Evolutionary conservation across 2,797 vertebrate species (phyloP).

Genomic region (Coranthus polyacanthus): DNA sequence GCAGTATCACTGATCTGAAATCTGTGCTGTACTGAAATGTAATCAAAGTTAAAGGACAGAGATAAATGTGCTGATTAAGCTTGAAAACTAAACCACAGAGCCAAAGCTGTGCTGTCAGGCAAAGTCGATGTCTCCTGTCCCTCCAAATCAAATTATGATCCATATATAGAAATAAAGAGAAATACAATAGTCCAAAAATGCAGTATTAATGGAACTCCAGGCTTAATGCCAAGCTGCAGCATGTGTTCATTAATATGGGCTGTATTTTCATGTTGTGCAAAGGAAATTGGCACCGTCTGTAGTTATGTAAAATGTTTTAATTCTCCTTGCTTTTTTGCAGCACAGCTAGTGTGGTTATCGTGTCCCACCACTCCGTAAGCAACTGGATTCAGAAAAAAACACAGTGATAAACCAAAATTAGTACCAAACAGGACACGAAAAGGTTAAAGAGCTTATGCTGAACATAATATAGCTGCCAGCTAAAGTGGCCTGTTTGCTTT

Average conservation of each 20-base stretch:
- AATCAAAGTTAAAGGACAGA: slow-evolving; percentile 10
- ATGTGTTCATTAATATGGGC: slow-evolving; percentile 7
- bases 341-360: too few relatives aligned
- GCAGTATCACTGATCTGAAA: slow-evolving; percentile 25
- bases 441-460: too few relatives aligned
- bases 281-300: not conserved
- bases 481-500: too few relatives aligned
- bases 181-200: slow-evolving; percentile 42
- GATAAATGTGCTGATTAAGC: slow-evolving; percentile 48
- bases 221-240: slow-evolving; percentile 25
- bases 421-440: too few relatives aligned
- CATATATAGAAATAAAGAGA: slow-evolving; percentile 19
- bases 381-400: too few relatives aligned
- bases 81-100: slow-evolving; percentile 29
- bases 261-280: slow-evolving; percentile 1
- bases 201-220: slow-evolving; percentile 48
- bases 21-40: slow-evolving; percentile 11
- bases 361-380: too few relatives aligned
- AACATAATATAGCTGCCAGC: too few relatives aligned
- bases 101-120: slow-evolving; percentile 29
- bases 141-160: slow-evolving; percentile 45
- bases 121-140: slow-evolving; percentile 27
- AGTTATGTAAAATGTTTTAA: too few relatives aligned
- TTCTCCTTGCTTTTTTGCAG: too few relatives aligned
- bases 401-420: too few relatives aligned